These are phyloP conservation scores for Ianthella basta DNA, from an alignment of 37 sponge, comb jelly and placozoan species.

Conservation along the genomic window DNA sequence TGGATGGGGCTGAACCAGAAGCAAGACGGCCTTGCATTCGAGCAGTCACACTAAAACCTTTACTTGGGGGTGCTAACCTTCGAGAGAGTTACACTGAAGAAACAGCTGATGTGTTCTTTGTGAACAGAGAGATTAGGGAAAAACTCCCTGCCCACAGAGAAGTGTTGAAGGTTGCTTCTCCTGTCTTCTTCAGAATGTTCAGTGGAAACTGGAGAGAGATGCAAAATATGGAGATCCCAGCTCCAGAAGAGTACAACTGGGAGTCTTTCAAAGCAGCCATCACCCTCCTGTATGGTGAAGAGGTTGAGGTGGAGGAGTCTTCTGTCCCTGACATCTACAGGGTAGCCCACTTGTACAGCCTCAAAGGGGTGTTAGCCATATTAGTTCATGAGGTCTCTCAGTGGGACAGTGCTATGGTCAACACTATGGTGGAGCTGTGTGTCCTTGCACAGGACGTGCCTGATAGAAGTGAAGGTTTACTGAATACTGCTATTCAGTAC, in stretches of 20 bases:
- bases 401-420: no score
- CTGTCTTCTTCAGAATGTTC: constrained; percentile 17
- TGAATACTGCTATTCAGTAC: no score
- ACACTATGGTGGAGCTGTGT: no score
- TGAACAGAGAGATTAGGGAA: not conserved
- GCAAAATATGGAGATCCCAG: not conserved
- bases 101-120: not conserved
- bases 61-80: no score
- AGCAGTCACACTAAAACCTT: no score
- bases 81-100: no score
- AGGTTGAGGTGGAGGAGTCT: not conserved
- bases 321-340: not conserved
- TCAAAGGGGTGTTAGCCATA: not conserved
- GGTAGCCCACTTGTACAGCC: not conserved
- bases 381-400: not conserved
- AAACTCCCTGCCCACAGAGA: not conserved
- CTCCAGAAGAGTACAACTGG: not conserved
- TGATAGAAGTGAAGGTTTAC: no score
- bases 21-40: no score
- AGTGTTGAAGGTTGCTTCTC: not conserved
- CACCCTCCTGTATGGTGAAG: not conserved
- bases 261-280: not conserved
- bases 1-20: no score
- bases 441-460: no score
- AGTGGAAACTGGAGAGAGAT: not conserved